phyloP scores from a whole-genome alignment of 2,888 invertebrate genomes.

The Latrodectus elegans region DNA sequence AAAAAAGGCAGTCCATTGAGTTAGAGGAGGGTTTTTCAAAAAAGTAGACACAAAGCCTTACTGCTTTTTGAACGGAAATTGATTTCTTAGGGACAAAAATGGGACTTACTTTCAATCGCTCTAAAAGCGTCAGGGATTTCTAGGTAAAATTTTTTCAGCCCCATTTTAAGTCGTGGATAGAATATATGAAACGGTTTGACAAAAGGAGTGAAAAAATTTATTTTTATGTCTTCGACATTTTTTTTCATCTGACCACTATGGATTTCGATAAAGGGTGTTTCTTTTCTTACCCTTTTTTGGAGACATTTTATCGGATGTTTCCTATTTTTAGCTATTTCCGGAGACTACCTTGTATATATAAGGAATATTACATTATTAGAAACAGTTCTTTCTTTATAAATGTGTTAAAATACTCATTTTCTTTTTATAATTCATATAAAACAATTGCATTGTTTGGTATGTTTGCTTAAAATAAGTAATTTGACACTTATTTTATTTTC shows the following conservation, averaged over 20 bases:
- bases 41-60: not conserved
- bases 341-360: too few species aligned
- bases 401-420: too few species aligned
- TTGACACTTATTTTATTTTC: too few species aligned
- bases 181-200: constrained; percentile 13
- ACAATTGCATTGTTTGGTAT: too few species aligned
- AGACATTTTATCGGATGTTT: not conserved
- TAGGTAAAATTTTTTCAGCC: not conserved
- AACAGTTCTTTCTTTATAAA: too few species aligned
- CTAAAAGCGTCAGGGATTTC: constrained; percentile 31
- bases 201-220: not conserved
- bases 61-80: constrained; percentile 24
- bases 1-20: not conserved
- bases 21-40: not conserved
- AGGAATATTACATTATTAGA: too few species aligned
- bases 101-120: constrained; percentile 19
- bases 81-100: constrained; percentile 26
- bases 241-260: not conserved
- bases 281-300: not conserved
- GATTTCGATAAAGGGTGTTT: not conserved
- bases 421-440: too few species aligned
- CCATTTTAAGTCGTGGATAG: constrained; percentile 4
- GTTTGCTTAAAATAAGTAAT: too few species aligned
- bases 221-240: not conserved
- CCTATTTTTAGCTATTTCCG: too few species aligned